Base-by-base conservation (phyloP, 2,797 vertebrate species). In the Onychomys arenicola region DNA sequence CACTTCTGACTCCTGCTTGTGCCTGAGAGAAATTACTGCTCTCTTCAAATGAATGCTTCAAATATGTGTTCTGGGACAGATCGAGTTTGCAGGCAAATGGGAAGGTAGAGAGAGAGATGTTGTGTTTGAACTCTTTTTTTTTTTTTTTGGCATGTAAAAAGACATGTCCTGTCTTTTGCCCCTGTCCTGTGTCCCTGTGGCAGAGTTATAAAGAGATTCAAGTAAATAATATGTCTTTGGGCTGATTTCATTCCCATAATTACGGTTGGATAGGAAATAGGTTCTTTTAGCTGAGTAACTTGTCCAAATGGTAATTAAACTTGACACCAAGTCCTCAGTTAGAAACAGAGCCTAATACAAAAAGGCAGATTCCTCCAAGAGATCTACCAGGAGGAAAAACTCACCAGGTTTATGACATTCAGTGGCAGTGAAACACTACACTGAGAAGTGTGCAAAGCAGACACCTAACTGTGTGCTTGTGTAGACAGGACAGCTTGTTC, bases 221-320 rank as follows among this genome's bases (percentile, higher is more conserved):
- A 88, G n/a, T 57, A 82, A 95, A 86, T 90, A 67, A 82, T 40
- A 25, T 29, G 9, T 61, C 82, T 91, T 94, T 78, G 87, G 34
- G 23, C 46, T 69, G 57, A 75, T 92, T 96, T 97, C 76, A 96
- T 90, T 96, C 55, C 76, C 55, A 49, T 87, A 94, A 96, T 93
- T 93, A 96, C 40, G 81, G 93, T 91, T 88, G 88, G 93, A 86
- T 52, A 96, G 89, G 59, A 88, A 92, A 81, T 25, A 49, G 76
- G 81, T 85, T 82, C 57, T 96, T 90, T 92, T 73, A 57, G 84
- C 37, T 49, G 37, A 94, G 65, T 90, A 93, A 90, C 63, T 88
- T 17, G 6, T 90, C 73, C 85, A 88, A 96, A 93, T 43, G 75
- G 69, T 85, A 95, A 94, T 95, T 94, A 90, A 93, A 95, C 40